These are phyloP conservation scores for Eupithecia inturbata DNA, from an alignment of 2,888 invertebrate genomes.

Conservation along the genomic window DNA sequence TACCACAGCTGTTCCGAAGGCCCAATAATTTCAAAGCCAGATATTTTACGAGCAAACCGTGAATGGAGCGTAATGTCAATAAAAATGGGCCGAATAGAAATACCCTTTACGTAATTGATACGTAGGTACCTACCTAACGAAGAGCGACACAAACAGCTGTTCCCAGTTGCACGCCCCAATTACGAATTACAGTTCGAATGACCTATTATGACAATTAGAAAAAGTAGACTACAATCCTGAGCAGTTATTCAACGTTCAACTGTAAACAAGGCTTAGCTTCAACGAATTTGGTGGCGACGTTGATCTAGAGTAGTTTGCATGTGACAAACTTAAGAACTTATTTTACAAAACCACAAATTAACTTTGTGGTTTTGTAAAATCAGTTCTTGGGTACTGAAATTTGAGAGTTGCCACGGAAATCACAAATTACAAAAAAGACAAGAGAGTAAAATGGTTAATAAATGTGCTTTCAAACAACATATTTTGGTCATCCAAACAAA, in stretches of 20 bases:
- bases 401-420: background rate
- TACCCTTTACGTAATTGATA: constrained; percentile 41
- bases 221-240: constrained; percentile 40
- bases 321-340: background rate
- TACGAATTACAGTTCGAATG: constrained; percentile 42
- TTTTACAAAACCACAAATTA: background rate
- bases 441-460: background rate
- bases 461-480: constrained; percentile 1
- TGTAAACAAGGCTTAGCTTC: constrained; percentile 18
- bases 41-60: constrained; percentile 25
- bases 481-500: constrained; percentile 1
- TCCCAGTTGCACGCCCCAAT: constrained; percentile 37
- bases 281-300: constrained; percentile 7
- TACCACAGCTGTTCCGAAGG: constrained; percentile 28
- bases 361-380: too few relatives aligned
- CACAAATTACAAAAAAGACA: background rate
- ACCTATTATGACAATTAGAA: constrained; percentile 44
- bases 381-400: background rate
- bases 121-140: constrained; percentile 36
- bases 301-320: constrained; percentile 1
- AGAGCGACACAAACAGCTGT: constrained; percentile 48
- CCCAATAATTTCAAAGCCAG: constrained; percentile 31
- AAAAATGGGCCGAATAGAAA: constrained; percentile 38
- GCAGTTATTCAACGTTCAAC: constrained; percentile 26
- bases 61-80: constrained; percentile 39